These are phyloP conservation scores for Mustelus asterias DNA, from an alignment of 2,113 vertebrate genomes.

Conservation along the genomic window DNA sequence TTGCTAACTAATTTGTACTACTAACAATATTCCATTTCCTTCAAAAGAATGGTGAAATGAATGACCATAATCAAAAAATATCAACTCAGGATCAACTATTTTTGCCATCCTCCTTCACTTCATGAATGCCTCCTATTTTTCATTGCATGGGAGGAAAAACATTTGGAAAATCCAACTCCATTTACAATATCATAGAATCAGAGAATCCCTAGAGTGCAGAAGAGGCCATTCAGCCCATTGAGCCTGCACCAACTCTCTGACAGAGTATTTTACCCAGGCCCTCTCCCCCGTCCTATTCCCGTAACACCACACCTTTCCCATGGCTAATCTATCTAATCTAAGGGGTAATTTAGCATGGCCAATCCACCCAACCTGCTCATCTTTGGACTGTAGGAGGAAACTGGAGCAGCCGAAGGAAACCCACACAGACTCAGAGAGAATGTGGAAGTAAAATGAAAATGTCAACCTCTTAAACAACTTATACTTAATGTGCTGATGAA, in stretches of 20 bases:
- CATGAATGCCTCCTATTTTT: not conserved
- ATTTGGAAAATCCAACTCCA: not conserved
- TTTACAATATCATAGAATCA: not conserved
- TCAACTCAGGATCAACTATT: not conserved
- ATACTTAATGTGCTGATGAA: not conserved
- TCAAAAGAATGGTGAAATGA: not conserved
- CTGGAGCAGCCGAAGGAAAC: no score
- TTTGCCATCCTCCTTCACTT: not conserved
- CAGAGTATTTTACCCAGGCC: no score
- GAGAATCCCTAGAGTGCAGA: no score
- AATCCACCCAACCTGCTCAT: no score
- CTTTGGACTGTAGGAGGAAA: no score
- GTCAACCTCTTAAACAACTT: not conserved
- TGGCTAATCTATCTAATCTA: no score
- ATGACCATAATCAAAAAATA: not conserved
- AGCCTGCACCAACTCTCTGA: no score
- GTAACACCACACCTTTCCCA: no score
- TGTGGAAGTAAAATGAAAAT: not conserved
- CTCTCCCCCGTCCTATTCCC: no score
- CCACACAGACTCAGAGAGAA: no score
- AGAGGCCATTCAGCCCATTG: no score
- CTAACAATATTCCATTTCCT: slow-evolving; percentile 1
- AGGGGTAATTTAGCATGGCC: no score
- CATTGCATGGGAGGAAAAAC: not conserved
- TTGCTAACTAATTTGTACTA: not conserved